phyloP scores from a whole-genome alignment of 2,113 vertebrate genomes.

The Dascyllus trimaculatus region DNA sequence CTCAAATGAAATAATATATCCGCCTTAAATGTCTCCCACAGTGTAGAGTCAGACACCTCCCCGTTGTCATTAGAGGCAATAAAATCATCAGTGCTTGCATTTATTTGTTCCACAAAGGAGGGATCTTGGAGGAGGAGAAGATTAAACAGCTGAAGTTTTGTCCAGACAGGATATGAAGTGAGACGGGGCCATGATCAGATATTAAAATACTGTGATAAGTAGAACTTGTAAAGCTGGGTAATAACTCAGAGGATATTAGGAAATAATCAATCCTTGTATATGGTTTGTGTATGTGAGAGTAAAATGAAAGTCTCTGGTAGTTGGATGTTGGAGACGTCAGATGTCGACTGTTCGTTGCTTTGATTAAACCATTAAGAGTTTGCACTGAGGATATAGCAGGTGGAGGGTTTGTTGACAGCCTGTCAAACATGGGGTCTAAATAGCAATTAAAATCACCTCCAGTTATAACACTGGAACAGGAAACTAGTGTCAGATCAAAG shows the following conservation, averaged over 20 bases:
- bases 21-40: too few species aligned
- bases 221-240: neutral
- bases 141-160: slow-evolving; percentile 12
- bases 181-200: slow-evolving; percentile 1
- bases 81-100: neutral
- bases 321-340: neutral
- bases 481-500: too few species aligned
- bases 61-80: neutral
- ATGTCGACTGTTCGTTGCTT: neutral
- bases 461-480: too few species aligned
- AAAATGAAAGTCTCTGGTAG: neutral
- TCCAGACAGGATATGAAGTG: neutral
- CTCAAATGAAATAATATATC: too few species aligned
- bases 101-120: neutral
- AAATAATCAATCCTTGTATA: slow-evolving; percentile 7
- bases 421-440: too few species aligned
- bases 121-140: slow-evolving; percentile 6
- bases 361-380: slow-evolving; percentile 1
- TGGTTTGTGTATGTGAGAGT: slow-evolving; percentile 4
- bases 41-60: too few species aligned
- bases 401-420: too few species aligned
- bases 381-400: too few species aligned
- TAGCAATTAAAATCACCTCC: too few species aligned
- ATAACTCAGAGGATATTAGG: neutral
- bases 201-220: slow-evolving; percentile 12